Conservation (phyloP, 2,113 vertebrate species). For the Nyctereutes procyonoides region DNA sequence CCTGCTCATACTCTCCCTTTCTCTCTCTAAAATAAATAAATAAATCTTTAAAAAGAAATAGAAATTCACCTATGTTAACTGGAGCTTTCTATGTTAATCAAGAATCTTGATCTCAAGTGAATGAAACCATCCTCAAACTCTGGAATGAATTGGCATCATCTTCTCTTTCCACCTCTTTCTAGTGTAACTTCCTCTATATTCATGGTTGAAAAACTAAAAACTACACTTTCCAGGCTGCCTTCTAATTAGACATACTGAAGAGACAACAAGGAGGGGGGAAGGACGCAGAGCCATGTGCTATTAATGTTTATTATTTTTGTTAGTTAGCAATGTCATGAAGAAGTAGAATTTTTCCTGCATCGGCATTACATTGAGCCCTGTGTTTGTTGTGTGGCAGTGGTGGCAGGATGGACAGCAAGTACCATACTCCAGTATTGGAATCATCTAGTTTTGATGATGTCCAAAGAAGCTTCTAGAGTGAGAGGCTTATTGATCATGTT, state of each 20-base stretch:
- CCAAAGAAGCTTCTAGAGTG: not conserved
- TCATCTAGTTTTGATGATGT: not conserved
- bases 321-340: not conserved
- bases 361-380: not conserved
- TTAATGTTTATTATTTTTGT: not conserved
- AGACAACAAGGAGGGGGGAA: not conserved
- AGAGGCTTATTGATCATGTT: not conserved
- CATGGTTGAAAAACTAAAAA: conserved; percentile 11
- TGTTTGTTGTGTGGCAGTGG: not conserved
- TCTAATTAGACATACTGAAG: not conserved
- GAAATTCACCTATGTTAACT: not conserved
- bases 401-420: not conserved
- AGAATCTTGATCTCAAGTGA: conserved; percentile 2
- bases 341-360: not conserved
- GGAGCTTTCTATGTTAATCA: not conserved
- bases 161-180: not conserved
- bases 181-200: not conserved
- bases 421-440: not conserved
- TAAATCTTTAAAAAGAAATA: not conserved
- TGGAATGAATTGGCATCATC: not conserved
- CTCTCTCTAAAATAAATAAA: not conserved
- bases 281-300: not conserved
- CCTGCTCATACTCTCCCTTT: not conserved
- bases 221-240: not conserved
- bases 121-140: not conserved